Percentiles rank a stretch among this genome's conserved stretches.
phyloP scores from a whole-genome alignment of 2,113 vertebrate genomes.

The Phalacrocorax carbo region DNA sequence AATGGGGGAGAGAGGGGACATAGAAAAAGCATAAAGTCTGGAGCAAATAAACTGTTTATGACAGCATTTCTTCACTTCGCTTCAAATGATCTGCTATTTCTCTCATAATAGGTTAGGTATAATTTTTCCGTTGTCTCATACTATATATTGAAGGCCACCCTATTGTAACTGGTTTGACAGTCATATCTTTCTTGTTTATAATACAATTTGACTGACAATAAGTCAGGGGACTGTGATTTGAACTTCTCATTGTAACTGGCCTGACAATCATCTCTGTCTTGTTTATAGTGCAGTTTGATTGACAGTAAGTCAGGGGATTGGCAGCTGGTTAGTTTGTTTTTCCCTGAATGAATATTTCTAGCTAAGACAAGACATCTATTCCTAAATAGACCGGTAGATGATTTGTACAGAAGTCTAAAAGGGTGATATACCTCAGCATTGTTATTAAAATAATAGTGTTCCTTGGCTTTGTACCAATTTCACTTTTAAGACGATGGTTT shows the following conservation, averaged over 20 bases:
- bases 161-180: neutral
- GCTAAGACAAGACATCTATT: neutral
- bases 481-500: neutral
- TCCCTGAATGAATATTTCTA: neutral
- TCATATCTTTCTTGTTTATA: neutral
- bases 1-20: neutral
- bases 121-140: neutral
- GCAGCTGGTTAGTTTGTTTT: constrained; percentile 6
- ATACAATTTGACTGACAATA: constrained; percentile 27
- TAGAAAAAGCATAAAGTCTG: neutral
- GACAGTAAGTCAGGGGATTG: constrained; percentile 24
- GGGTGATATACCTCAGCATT: neutral
- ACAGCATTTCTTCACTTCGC: neutral
- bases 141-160: neutral
- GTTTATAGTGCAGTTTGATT: neutral
- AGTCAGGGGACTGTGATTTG: neutral
- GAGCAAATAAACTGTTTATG: neutral
- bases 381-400: neutral
- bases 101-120: neutral
- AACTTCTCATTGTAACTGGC: constrained; percentile 13
- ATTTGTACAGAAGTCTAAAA: neutral
- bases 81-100: neutral
- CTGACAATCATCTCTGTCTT: constrained; percentile 30
- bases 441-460: neutral
- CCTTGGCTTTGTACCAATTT: constrained; percentile 7